Conservation (phyloP, 2,888 invertebrate genomes). For the Netelia virgata region DNA sequence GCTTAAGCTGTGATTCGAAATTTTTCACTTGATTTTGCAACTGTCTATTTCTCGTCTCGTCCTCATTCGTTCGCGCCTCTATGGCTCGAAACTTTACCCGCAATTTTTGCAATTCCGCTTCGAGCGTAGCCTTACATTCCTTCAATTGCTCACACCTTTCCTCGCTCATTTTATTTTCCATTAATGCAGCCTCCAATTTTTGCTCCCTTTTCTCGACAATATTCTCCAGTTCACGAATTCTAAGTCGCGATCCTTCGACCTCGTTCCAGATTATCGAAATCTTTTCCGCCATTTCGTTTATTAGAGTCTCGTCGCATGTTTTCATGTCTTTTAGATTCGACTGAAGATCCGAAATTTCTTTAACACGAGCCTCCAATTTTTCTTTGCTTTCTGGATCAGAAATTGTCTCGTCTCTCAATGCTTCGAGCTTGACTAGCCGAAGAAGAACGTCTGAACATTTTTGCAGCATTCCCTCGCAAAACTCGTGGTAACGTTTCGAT, state of each 20-base stretch:
- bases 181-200: constrained; percentile 62
- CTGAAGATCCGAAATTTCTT: constrained; percentile 62
- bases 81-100: constrained; percentile 73
- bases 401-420: constrained; percentile 32
- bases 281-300: constrained; percentile 66
- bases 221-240: constrained; percentile 69
- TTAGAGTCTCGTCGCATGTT: constrained; percentile 51
- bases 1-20: constrained; percentile 75
- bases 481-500: constrained; percentile 64
- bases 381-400: not conserved
- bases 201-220: constrained; percentile 49
- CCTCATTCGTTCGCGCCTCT: constrained; percentile 70
- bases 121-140: constrained; percentile 71
- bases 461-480: constrained; percentile 71
- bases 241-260: constrained; percentile 45
- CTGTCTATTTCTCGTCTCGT: constrained; percentile 73
- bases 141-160: constrained; percentile 70
- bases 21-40: constrained; percentile 72
- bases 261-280: constrained; percentile 53
- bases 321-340: constrained; percentile 66
- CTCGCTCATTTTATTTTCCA: constrained; percentile 71
- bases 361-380: constrained; percentile 1
- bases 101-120: constrained; percentile 73
- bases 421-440: constrained; percentile 65
- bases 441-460: constrained; percentile 70